phyloP scores from a whole-genome alignment of 2,888 invertebrate species.

The Scaptomyza reducta region DNA sequence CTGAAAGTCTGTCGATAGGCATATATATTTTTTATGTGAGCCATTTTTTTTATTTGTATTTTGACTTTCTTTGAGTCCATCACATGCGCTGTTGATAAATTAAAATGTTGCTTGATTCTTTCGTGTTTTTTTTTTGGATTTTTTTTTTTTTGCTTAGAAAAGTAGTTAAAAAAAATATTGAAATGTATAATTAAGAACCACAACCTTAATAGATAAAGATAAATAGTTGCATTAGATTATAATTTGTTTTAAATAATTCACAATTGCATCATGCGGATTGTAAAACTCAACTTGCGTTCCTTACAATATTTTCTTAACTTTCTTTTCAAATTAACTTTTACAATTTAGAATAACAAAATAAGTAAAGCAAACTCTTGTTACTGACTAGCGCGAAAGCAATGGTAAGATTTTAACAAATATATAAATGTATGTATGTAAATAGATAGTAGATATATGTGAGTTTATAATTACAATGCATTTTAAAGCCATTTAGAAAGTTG shows the following conservation, averaged over 20 bases:
- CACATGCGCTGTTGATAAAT: constrained; percentile 79
- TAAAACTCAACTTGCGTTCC: constrained; percentile 20
- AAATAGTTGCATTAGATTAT: constrained; percentile 65
- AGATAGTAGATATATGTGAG: constrained; percentile 7
- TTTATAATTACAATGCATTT: constrained; percentile 31
- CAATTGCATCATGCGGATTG: constrained; percentile 35
- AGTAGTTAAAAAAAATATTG: constrained; percentile 62
- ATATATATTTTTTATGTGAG: constrained; percentile 42
- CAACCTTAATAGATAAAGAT: constrained; percentile 80
- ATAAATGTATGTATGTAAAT: constrained; percentile 6
- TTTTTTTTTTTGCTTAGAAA: constrained; percentile 57
- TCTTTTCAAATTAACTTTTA: constrained; percentile 1
- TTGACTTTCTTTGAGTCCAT: constrained; percentile 63
- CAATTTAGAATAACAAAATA: constrained; percentile 47
- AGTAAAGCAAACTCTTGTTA: constrained; percentile 57
- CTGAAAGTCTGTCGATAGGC: constrained; percentile 48
- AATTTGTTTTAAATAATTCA: constrained; percentile 51
- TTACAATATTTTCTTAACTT: not conserved
- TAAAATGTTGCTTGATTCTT: constrained; percentile 59
- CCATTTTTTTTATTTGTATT: constrained; percentile 5
- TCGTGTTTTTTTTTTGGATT: not conserved
- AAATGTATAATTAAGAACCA: constrained; percentile 79
- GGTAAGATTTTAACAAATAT: constrained; percentile 38
- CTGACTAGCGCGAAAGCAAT: constrained; percentile 65
- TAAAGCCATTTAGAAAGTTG: constrained; percentile 53